A percentile compares a stretch with the other conserved stretches of the same genome.
Conservation (phyloP, 2,888 invertebrate genomes). For the Sphinx pinastri region DNA sequence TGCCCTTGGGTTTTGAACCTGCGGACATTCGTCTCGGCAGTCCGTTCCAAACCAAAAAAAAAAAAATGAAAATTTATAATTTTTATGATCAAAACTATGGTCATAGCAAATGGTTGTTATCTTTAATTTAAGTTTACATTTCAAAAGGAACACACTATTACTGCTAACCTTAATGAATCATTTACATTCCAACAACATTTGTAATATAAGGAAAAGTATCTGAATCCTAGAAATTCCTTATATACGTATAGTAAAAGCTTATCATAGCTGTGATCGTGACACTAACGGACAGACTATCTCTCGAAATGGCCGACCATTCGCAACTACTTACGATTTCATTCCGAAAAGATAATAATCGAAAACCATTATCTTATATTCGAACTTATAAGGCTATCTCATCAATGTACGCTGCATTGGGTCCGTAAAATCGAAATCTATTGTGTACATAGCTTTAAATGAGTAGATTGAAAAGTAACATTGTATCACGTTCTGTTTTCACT, state of each 20-base stretch:
- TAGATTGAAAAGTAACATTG: constrained; percentile 4
- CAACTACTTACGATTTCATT: constrained; percentile 76
- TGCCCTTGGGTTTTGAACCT: too few species aligned
- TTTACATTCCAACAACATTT: too few species aligned
- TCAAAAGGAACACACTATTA: too few species aligned
- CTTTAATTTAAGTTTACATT: too few species aligned
- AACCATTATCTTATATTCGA: constrained; percentile 70
- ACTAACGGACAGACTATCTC: constrained; percentile 18
- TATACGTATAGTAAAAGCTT: constrained; percentile 8
- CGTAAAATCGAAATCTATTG: constrained; percentile 59
- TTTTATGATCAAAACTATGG: too few species aligned
- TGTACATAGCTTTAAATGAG: constrained; percentile 8
- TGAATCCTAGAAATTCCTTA: background rate
- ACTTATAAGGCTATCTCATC: constrained; percentile 74
- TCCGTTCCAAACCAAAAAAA: too few species aligned
- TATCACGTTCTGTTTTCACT: constrained; percentile 11
- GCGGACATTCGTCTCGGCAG: too few species aligned
- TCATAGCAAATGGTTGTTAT: too few species aligned
- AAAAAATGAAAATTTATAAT: too few species aligned
- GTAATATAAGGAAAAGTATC: background rate
- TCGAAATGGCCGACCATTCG: constrained; percentile 41
- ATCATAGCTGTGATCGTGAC: constrained; percentile 12
- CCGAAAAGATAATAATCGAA: constrained; percentile 72
- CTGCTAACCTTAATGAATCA: too few species aligned
- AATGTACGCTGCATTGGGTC: constrained; percentile 63